Evolutionary conservation across 2,113 vertebrate species (phyloP).

Genomic region (Hepsetus odoe): DNA sequence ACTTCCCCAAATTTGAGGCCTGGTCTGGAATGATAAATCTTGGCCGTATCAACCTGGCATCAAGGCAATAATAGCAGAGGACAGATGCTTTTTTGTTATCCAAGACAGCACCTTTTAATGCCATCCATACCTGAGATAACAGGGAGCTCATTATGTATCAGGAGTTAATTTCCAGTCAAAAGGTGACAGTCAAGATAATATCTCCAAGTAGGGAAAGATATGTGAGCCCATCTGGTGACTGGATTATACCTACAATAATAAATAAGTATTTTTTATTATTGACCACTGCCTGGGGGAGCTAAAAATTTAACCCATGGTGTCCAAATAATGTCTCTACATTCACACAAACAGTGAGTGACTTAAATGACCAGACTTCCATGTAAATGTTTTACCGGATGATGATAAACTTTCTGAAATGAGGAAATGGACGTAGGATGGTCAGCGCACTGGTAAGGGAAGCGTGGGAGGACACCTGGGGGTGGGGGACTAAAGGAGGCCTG

Average conservation of each 20-base stretch:
- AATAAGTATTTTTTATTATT: too few species aligned
- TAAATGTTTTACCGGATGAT: constrained; percentile 27
- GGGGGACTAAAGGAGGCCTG: constrained; percentile 1
- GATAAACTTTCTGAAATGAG: constrained; percentile 22
- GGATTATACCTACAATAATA: too few species aligned
- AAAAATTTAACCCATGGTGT: too few species aligned
- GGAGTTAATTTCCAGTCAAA: too few species aligned
- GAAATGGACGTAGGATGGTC: constrained; percentile 4
- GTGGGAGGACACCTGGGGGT: constrained; percentile 7
- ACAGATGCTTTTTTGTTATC: neutral
- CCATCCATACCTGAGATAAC: too few species aligned
- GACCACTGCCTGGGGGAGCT: too few species aligned
- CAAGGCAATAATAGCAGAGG: neutral
- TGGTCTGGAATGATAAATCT: neutral
- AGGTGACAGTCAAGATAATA: too few species aligned
- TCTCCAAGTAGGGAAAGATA: too few species aligned
- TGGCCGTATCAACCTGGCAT: neutral
- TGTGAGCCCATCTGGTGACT: too few species aligned
- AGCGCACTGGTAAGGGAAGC: constrained; percentile 37
- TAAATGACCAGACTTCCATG: constrained; percentile 12
- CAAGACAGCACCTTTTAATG: neutral
- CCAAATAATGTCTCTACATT: too few species aligned
- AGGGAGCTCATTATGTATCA: too few species aligned
- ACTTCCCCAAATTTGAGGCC: neutral
- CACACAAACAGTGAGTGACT: neutral